Evolutionary conservation across 2,888 invertebrate species (phyloP).

Genomic region (Sabellastarte sp.): DNA sequence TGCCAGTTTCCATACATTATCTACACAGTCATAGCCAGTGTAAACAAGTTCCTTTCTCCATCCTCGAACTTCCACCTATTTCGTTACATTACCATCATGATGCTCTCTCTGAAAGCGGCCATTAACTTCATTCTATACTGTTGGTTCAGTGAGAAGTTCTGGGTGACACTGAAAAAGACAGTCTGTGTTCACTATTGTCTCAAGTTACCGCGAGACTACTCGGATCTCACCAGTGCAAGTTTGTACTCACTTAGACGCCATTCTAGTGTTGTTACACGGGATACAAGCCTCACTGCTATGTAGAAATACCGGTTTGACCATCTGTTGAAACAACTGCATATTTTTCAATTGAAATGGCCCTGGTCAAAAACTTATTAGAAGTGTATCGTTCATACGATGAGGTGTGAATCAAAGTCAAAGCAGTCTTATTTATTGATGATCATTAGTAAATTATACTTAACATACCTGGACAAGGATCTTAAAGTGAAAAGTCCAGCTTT

Average conservation of each 20-base stretch:
- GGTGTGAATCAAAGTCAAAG: too few species aligned
- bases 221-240: neutral
- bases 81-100: conserved; percentile 27
- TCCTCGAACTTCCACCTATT: conserved; percentile 15
- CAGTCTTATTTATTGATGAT: too few species aligned
- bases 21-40: conserved; percentile 29
- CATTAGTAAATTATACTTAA: too few species aligned
- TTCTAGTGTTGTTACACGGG: neutral
- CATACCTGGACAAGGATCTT: too few species aligned
- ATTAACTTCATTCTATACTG: conserved; percentile 56
- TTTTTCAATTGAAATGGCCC: too few species aligned
- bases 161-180: conserved; percentile 50
- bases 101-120: conserved; percentile 48
- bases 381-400: too few species aligned
- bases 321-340: too few species aligned
- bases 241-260: neutral
- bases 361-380: too few species aligned
- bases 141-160: conserved; percentile 58
- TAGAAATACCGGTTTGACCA: too few species aligned
- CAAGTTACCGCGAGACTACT: neutral
- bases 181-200: conserved; percentile 40
- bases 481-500: too few species aligned
- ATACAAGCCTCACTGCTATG: too few species aligned
- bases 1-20: conserved; percentile 51
- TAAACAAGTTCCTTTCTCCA: conserved; percentile 8